Base-by-base conservation (phyloP, 2,797 vertebrate species). In the Acomys russatus region DNA sequence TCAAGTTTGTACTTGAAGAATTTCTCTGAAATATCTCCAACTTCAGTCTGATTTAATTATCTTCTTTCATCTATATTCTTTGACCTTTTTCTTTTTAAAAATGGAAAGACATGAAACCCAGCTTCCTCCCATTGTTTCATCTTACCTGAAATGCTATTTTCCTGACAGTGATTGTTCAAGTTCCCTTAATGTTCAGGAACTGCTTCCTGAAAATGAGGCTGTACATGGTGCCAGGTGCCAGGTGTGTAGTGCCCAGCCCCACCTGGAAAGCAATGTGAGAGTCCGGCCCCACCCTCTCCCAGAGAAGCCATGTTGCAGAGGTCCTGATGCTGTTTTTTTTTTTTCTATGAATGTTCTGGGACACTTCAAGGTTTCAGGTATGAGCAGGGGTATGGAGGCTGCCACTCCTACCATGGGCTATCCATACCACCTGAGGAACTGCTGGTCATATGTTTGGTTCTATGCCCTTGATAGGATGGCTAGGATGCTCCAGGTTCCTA, bases 221-320 rank as follows among this genome's bases (percentile, higher is more conserved):
- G 44, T 44, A 1, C 23, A 11, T 9, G 56, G 70, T 17, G 28
- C 15, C 23, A 0, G n/a, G 77, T 5, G 18, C 83, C 28, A 2
- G 28, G 2, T 4, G 0, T 20, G 28, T 3, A 12, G 3, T 4
- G 0, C 1, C 20, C 1, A 3, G 15, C 18, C 1, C 64, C 2
- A 1, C 9, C 51, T 4, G 35, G 33, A 6, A 10, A 0, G 10
- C 8, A 18, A 12, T 35, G 68, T n/a, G 51, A 66, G 56, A 49
- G 11, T 44, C 56, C 3, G 1, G 0, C 1, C 63, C 28, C 9
- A 6, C 25, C 22, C 49, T 38, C 11, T 18, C 33, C 51, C 23
- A n/a, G 54, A 54, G 38, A 49, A 5, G 6, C 6, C 8, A 20
- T n/a, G 22, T 20, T 17, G 10, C 9, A 12, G 54, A 82, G 8